Evolutionary conservation across 2,888 invertebrate genomes (phyloP).

Genomic region (Pyrrhia umbra): DNA sequence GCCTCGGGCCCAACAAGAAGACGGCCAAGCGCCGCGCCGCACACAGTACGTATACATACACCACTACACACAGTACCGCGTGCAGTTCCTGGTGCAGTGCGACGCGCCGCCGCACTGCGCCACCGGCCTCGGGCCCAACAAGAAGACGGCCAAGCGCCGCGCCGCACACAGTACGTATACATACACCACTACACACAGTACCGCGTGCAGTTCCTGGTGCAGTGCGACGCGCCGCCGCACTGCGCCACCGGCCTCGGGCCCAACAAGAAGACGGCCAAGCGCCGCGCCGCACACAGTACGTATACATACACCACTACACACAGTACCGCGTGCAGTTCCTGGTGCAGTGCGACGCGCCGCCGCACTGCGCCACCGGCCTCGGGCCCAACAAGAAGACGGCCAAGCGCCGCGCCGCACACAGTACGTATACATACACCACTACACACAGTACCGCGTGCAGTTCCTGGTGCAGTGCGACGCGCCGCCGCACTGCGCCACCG

Average conservation of each 20-base stretch:
- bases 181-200: too few species aligned
- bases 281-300: slow-evolving; percentile 95
- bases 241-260: slow-evolving; percentile 94
- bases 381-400: slow-evolving; percentile 95
- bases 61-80: slow-evolving; percentile 70
- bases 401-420: slow-evolving; percentile 82
- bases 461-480: too few species aligned
- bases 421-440: too few species aligned
- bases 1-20: slow-evolving; percentile 3
- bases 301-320: too few species aligned
- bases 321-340: too few species aligned
- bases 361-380: slow-evolving; percentile 92
- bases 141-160: slow-evolving; percentile 94
- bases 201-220: too few species aligned
- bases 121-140: slow-evolving; percentile 4
- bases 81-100: background rate
- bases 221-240: too few species aligned
- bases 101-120: slow-evolving; percentile 91
- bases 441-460: too few species aligned
- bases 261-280: slow-evolving; percentile 98
- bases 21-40: slow-evolving; percentile 97
- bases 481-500: slow-evolving; percentile 92
- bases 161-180: too few species aligned
- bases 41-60: slow-evolving; percentile 88
- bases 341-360: slow-evolving; percentile 89